These are phyloP conservation scores for Polypterus senegalus DNA, from an alignment of 2,113 vertebrate genomes.

Conservation along the genomic window DNA sequence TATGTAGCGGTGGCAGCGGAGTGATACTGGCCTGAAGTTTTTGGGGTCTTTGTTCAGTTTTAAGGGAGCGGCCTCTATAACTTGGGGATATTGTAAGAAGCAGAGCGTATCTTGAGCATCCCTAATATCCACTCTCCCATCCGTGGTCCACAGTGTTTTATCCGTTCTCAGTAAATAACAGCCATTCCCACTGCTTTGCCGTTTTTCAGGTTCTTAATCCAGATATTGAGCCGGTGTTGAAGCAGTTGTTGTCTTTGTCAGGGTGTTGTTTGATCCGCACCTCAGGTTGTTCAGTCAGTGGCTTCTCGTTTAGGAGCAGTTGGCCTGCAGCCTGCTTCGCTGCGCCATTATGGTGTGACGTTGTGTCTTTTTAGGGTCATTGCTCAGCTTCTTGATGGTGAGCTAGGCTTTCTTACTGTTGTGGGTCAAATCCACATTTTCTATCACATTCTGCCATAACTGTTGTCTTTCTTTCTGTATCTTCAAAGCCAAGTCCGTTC, in stretches of 20 bases:
- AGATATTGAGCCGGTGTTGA: not conserved
- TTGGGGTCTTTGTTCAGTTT: not conserved
- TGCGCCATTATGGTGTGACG: not conserved
- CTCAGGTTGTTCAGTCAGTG: not conserved
- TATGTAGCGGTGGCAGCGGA: not conserved
- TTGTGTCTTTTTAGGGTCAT: not conserved
- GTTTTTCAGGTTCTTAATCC: not conserved
- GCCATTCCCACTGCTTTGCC: not conserved
- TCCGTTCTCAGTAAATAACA: not conserved
- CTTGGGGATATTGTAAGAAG: not conserved
- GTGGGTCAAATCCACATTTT: not conserved
- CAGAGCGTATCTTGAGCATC: not conserved
- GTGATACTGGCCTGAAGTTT: not conserved
- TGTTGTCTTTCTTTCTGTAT: not conserved
- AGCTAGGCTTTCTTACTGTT: not conserved
- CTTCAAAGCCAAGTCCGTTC: too few species aligned
- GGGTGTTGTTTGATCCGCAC: not conserved
- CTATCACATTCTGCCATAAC: not conserved
- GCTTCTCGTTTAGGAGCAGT: not conserved
- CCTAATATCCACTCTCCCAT: not conserved
- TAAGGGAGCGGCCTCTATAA: not conserved
- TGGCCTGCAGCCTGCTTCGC: not conserved
- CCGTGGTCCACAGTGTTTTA: not conserved
- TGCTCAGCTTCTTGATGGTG: too few species aligned
- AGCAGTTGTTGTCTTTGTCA: not conserved